phyloP scores from a whole-genome alignment of 1,140 invertebrate species.

The Formica selysi region DNA sequence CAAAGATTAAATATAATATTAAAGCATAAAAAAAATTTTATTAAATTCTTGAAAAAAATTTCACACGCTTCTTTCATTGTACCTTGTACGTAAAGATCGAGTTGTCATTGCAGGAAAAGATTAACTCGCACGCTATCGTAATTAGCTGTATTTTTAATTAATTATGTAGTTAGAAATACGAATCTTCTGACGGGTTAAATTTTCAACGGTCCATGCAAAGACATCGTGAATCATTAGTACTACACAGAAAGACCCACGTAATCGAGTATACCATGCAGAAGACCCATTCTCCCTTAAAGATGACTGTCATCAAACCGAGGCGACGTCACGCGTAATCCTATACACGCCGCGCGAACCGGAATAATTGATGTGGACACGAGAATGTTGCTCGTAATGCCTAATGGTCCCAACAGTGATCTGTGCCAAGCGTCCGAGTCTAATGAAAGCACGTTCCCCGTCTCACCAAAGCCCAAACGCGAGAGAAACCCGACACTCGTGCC shows the following conservation, averaged over 20 bases:
- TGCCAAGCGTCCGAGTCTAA: slow-evolving; percentile 51
- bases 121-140: not conserved
- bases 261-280: not conserved
- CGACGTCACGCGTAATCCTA: slow-evolving; percentile 41
- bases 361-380: slow-evolving; percentile 56
- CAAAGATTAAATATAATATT: not conserved
- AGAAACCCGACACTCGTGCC: slow-evolving; percentile 52
- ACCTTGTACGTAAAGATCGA: not conserved
- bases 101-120: not conserved
- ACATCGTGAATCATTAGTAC: slow-evolving; percentile 14
- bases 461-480: slow-evolving; percentile 21
- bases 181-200: not conserved
- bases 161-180: not conserved
- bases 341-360: slow-evolving; percentile 39
- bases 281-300: not conserved
- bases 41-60: not conserved
- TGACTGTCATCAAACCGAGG: slow-evolving; percentile 45
- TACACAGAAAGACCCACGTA: not conserved
- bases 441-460: slow-evolving; percentile 33
- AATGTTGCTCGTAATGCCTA: slow-evolving; percentile 46
- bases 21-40: not conserved
- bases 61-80: not conserved
- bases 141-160: not conserved
- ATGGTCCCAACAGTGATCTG: slow-evolving; percentile 39
- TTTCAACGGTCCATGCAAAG: not conserved